Evolutionary conservation across 2,888 invertebrate species (phyloP), one percentile per base, ranked within the genome.

Genomic region (Acanthosepion lycidas): DNA sequence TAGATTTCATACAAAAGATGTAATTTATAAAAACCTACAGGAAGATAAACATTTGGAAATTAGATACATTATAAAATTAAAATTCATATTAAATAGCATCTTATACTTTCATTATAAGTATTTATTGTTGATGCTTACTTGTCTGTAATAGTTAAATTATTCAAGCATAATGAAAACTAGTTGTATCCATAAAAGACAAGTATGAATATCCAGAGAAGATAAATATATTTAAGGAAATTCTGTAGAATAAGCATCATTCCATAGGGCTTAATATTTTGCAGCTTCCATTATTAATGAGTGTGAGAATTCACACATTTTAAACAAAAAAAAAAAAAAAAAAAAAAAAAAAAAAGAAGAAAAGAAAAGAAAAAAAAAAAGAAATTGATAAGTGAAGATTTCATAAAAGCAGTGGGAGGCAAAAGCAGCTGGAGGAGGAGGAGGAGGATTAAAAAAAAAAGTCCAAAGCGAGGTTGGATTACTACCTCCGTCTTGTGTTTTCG

Each of bases 401-500:
- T 93, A 94, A 55, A 94, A 94, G 94, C 94, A 94, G 64, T 64
- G 94, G 94, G 64, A 94, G 94, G 94, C 94, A 94, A 64, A 94
- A 94, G 94, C 91, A 91, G 91, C 91, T 53, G 91, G 91, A 94
- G 49, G 49, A 91, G 91, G 53, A 91, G 48, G 78, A 91, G n/a
- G 28, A 94, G 15, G 23, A 42, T 23, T 15, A 94, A 33, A 91
- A 48, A 94, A 59, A 51, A 48, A 94, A 20, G n/a, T 94, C 93
- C 93, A 93, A 93, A 93, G 93, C 93, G 51, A 94, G 94, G 94
- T 94, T 94, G 59, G 53, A 94, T 94, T 94, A 94, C 94, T 94
- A 94, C 94, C 94, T 94, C 94, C 94, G 15, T 94, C 94, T 94
- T 94, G 94, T 64, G 42, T 95, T 95, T 96, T 97, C 96, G 96